Evolutionary conservation across 2,797 vertebrate species (phyloP).

Genomic region (Anabacerthia variegaticeps): DNA sequence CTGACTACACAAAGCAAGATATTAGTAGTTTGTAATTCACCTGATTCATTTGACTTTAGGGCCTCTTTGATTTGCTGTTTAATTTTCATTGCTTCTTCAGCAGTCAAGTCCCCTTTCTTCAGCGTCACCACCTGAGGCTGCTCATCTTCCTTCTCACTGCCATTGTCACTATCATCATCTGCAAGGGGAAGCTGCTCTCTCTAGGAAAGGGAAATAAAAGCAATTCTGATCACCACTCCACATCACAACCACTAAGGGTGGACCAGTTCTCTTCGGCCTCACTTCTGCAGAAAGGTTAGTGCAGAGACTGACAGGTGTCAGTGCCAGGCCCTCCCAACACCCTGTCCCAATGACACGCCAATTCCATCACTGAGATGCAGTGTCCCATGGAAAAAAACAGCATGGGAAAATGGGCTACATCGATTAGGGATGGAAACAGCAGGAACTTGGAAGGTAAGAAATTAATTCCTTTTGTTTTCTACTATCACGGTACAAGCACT

Average conservation of each 20-base stretch:
- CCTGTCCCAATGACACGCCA: neutral
- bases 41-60: constrained; percentile 76
- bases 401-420: neutral
- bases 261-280: neutral
- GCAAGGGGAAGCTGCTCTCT: constrained; percentile 81
- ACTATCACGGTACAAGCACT: neutral
- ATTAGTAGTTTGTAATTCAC: neutral
- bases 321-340: neutral
- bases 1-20: neutral
- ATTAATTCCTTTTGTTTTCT: neutral
- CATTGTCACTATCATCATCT: constrained; percentile 80
- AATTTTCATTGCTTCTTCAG: constrained; percentile 87
- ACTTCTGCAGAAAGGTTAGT: neutral
- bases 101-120: constrained; percentile 87
- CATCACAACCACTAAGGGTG: neutral
- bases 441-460: neutral
- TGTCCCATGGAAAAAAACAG: neutral
- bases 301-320: neutral
- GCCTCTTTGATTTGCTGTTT: constrained; percentile 77
- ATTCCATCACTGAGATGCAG: neutral
- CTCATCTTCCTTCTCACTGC: constrained; percentile 92
- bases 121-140: constrained; percentile 92
- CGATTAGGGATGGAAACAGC: neutral
- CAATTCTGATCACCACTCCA: neutral
- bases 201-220: constrained; percentile 66